Evolutionary conservation across 1,140 invertebrate genomes (phyloP).

Genomic region (Ceratitis capitata): DNA sequence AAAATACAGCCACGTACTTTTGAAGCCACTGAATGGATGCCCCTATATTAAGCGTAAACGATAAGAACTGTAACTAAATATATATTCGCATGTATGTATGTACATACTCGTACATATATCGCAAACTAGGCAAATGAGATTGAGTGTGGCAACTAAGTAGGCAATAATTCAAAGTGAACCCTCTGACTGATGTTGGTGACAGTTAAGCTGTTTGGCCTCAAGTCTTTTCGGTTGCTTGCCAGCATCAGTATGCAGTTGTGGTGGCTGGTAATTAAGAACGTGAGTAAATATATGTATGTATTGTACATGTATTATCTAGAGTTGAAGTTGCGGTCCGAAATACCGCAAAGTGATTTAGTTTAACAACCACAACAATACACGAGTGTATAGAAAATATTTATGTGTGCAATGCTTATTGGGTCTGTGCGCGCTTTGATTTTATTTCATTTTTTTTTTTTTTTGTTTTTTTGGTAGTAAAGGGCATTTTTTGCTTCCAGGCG

Average conservation of each 20-base stretch:
- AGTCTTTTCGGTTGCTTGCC: not conserved
- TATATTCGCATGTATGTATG: not conserved
- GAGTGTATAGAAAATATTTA: not conserved
- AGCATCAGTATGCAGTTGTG: too few species aligned
- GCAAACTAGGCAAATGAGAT: not conserved
- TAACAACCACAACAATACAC: too few species aligned
- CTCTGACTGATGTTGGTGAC: not conserved
- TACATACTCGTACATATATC: not conserved
- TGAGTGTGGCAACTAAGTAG: conserved; percentile 3
- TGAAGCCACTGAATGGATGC: too few species aligned
- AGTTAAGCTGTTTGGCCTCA: not conserved
- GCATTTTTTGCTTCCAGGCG: not conserved
- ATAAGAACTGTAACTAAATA: too few species aligned
- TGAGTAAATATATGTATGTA: conserved; percentile 20
- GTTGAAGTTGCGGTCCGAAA: not conserved
- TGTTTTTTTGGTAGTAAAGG: too few species aligned
- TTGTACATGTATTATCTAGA: too few species aligned
- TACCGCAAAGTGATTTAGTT: conserved; percentile 24
- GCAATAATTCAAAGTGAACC: conserved; percentile 3
- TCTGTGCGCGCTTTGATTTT: not conserved
- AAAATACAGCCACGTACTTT: too few species aligned
- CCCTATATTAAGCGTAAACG: too few species aligned
- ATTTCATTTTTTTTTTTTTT: too few species aligned
- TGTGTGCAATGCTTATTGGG: too few species aligned
- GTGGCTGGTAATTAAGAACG: conserved; percentile 12